Evolutionary conservation across 92 coral and sea anemone genomes (phyloP), one percentile per base, ranked within the genome.

Genomic region (Phenganax stokvisi): DNA sequence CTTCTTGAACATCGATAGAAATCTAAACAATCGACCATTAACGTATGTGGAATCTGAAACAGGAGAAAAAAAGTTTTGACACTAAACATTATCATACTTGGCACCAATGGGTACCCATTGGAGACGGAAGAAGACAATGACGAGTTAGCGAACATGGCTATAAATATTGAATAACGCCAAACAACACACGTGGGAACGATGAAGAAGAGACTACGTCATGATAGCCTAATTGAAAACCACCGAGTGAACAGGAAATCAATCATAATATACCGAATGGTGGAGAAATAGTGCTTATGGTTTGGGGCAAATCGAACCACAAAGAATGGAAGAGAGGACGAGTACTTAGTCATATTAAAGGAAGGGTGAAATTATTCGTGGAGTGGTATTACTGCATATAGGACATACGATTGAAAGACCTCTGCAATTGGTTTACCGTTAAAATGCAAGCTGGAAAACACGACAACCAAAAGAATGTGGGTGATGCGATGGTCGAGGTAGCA

Each of bases 11-110:
- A 76, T 81, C 53, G 88, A 88, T 71, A 25, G 85, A 44, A 81
- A 85, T 65, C 30, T 88, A 29, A 88, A 85, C 81, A 88, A 85
- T 74, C 88, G 88, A 8, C 85, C 88, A 37, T 65, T 82, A 81
- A 85, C 91, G n/a, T 82, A 88, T 29, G 89, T 87, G 9, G 87
- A 84, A 57, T 54, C 80, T 10, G 89, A 84, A 81, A 74, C 17
- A 72, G 54, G 86, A 54, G 86, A 83, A 52, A 85, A 66, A 71
- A 83, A 61, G 90, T 87, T 10, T 69, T 84, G 3, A 87, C 85
- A 13, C 91, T 88, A 11, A 87, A 90, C 65, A 62, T 74, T 54
- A 71, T 90, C 59, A 84, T 90, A 88, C 82, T 91, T 87, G 89
- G 96, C 15, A 84, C 62, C 57, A 80, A 86, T 15, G 89, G 87